Base-by-base conservation (phyloP, 2,797 vertebrate genomes). In the Chelon labrosus region DNA sequence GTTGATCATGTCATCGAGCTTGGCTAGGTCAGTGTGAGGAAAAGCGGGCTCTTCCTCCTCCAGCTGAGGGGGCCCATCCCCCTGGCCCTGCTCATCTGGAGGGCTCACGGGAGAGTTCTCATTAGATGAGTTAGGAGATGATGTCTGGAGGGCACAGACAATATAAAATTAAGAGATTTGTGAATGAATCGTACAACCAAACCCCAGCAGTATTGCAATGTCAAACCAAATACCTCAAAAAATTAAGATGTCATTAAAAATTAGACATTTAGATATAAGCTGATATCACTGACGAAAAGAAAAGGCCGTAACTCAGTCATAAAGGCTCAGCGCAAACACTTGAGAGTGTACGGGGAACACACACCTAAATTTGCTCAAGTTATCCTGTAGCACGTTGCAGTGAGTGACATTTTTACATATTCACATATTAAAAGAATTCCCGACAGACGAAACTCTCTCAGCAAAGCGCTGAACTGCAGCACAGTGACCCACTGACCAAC, bases 1-100 rank as follows among this genome's bases (percentile, higher is more conserved):
- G 95, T 99, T 99, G 93, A 99, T 99, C 98, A 99, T 99, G 94
- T 99, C 98, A 95, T 99, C 98, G 92, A 99, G 94, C 93, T 99
- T 99, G 82, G 98, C 98, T 94, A 99, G 94, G 94, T 99, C 98
- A 87, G 98, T 97, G 91, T 99, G 98, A 88, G 98, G 98, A 94
- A 99, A 99, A 70, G 98, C 97, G 64, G 98, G 98, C 91, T 99
- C 98, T 94, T 99, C 98, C 92, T 99, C 98, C 92, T 99, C 98
- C 93, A 97, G 94, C 87, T 97, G 97, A 75, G 96, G 95, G 73
- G 96, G 94, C 37, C 94, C 95, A 84, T 98, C 97, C 70, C 95
- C 96, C 88, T 98, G 97, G 57, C 94, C 95, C 89, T 96, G 97
- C 66, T 99, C 98, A 83, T 97, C 97, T 78, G 97, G 96, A 39